Evolutionary conservation across 1,140 invertebrate genomes (phyloP).

Genomic region (Drosophila aff.): DNA sequence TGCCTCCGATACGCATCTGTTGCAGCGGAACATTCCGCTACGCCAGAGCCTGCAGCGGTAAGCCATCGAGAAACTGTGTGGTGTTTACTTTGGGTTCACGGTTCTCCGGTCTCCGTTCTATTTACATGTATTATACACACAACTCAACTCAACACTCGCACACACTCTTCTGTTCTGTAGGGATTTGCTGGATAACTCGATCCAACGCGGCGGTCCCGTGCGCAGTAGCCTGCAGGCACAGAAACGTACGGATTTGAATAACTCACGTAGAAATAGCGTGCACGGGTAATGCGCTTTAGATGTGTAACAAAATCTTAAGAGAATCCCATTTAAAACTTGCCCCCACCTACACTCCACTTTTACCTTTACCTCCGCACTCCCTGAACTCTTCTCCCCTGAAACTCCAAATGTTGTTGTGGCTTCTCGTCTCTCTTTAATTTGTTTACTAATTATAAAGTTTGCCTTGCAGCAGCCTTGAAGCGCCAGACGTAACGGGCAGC

Average conservation of each 20-base stretch:
- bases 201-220: slow-evolving; percentile 72
- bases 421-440: background rate
- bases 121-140: slow-evolving; percentile 72
- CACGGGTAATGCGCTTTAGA: slow-evolving; percentile 82
- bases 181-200: slow-evolving; percentile 77
- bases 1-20: slow-evolving; percentile 77
- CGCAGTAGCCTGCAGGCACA: slow-evolving; percentile 83
- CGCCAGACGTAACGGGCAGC: slow-evolving; percentile 85
- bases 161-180: slow-evolving; percentile 43
- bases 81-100: slow-evolving; percentile 28
- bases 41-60: slow-evolving; percentile 86
- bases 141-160: slow-evolving; percentile 44
- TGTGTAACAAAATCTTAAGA: slow-evolving; percentile 61
- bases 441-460: slow-evolving; percentile 3
- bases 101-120: slow-evolving; percentile 54
- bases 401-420: slow-evolving; percentile 11
- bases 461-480: slow-evolving; percentile 74
- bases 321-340: slow-evolving; percentile 11
- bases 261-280: slow-evolving; percentile 85
- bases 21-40: slow-evolving; percentile 84
- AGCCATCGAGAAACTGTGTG: slow-evolving; percentile 31
- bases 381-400: background rate
- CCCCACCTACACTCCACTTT: too few relatives aligned
- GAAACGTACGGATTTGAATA: slow-evolving; percentile 84
- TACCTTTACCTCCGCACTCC: slow-evolving; percentile 2